Base-by-base conservation (phyloP, 2,888 invertebrate species). In the Cosmopolites sordidus region DNA sequence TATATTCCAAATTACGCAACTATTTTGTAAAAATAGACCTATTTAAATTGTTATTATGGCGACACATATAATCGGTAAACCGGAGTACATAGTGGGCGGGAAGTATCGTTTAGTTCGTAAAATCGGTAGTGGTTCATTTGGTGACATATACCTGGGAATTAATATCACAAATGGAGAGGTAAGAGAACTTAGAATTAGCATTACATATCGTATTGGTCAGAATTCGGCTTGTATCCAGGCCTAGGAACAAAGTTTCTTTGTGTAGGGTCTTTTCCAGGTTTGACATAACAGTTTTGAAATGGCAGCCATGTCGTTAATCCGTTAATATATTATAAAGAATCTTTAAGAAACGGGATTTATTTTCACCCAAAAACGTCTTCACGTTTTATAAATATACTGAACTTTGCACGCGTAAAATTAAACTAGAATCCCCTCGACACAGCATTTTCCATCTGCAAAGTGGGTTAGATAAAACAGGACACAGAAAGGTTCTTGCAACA, bases 81-180 rank as follows among this genome's bases (percentile, higher is more conserved):
- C 77, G 71, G 90, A 91, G 76, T 85, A 90, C 75, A 82, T 91
- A 74, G 87, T 93, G 75, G 91, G 90, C 75, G 90, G 89, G 70
- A 93, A 90, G 79, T 97, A 94, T 81, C 87, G 94, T 75, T 83
- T 97, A 72, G 87, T 95, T 73, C 85, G 95, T 68, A 96, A 95
- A 84, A 94, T 98, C 76, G 95, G 98, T 70, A 95, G 95, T 78
- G 99, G 99, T 66, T 98, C 98, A 63, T 99, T 99, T 76, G 99
- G 99, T 72, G 98, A 98, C 79, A 98, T 99, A 76, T 98, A 93
- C 79, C 81, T 98, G 75, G 97, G 92, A 64, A 89, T 92, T 80
- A 89, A 92, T 79, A 83, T 89, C 73, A 82, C 84, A 73, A 91
- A 88, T 81, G 92, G 92, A 76, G 92, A 92, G 85, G 89, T 88